Evolutionary conservation across 2,797 vertebrate species (phyloP).

Genomic region (Notolepis coatsorum): DNA sequence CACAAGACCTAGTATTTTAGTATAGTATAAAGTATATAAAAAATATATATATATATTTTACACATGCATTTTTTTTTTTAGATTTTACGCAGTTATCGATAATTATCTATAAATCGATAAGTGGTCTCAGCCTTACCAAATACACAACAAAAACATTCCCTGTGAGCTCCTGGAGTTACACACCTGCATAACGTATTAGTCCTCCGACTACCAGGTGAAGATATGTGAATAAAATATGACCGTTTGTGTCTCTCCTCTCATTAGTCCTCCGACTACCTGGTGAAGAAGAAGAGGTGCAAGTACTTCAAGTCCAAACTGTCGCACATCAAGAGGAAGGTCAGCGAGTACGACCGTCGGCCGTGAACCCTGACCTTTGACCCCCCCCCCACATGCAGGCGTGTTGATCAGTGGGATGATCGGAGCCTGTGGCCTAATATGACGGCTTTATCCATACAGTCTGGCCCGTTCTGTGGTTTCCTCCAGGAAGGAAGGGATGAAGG

Average conservation of each 20-base stretch:
- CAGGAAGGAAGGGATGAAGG: not conserved
- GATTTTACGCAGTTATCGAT: no score
- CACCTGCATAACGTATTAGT: no score
- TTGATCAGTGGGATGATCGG: not conserved
- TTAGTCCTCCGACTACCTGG: slow-evolving; percentile 86
- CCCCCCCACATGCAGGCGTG: not conserved
- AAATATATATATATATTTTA: no score
- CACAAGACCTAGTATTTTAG: no score
- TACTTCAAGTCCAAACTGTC: slow-evolving; percentile 87
- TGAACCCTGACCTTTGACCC: slow-evolving; percentile 49
- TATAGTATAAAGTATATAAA: not conserved
- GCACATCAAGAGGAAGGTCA: slow-evolving; percentile 89
- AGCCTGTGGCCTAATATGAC: no score
- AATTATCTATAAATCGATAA: no score
- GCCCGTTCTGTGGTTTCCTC: not conserved
- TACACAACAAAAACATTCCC: no score
- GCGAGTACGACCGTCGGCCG: slow-evolving; percentile 83
- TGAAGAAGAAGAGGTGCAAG: slow-evolving; percentile 85
- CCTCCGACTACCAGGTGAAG: not conserved
- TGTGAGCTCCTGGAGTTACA: no score
- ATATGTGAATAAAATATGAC: not conserved
- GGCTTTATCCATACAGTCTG: not conserved
- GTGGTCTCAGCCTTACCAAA: no score
- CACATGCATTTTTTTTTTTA: no score
- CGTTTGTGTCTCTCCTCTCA: slow-evolving; percentile 3